Base-by-base conservation (phyloP, 2,113 vertebrate species). In the Pterocles burchelli region DNA sequence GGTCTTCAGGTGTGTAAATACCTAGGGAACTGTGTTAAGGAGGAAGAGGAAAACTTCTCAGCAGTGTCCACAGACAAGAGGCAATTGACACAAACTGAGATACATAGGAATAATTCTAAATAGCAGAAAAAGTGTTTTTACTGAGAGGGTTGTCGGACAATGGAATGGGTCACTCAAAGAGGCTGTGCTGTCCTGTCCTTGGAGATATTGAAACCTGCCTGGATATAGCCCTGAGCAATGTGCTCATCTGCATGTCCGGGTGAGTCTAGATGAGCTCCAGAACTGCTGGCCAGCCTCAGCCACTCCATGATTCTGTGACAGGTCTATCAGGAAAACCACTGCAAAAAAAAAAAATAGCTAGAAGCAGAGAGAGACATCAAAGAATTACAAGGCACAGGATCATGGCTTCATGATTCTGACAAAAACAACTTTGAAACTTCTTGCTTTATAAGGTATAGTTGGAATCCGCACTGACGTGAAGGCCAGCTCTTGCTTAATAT, bases 201-300 rank as follows among this genome's bases (percentile, higher is more conserved):
- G 25, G 12, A 88, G 28, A 36, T 21, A 31, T 2, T 29, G 25
- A 85, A 65, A 34, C 5, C 24, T 61, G 20, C 5, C 15, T 52
- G 22, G 13, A 52, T 8, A 31, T 4, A 49, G 13, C 6, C 17
- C 13, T 55, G 19, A 9, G 5, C 7, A 51, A 11, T 45, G 41
- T 45, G 41, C 41, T 41, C 41, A 12, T 41, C 41, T 41, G 31
- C 4, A 38, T 0, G 0, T 33, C 43, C 46, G 45, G 8, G 4
- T 82, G 5, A 65, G 13, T 54, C n/a, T 54, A 75, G 48, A 26
- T 7, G 89, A 41, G 1, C 2, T 51, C 24, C 57, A 62, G 8
- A 16, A 45, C 8, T n/a, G 9, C 24, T 38, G 33, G 10, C 36
- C 31, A 49, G 7, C 6, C 36, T 82, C n/a, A 57, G 12, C 26